Evolutionary conservation across 2,113 vertebrate species (phyloP), one percentile per base, ranked within the genome.

Genomic region (Gasterosteus aculeatus): DNA sequence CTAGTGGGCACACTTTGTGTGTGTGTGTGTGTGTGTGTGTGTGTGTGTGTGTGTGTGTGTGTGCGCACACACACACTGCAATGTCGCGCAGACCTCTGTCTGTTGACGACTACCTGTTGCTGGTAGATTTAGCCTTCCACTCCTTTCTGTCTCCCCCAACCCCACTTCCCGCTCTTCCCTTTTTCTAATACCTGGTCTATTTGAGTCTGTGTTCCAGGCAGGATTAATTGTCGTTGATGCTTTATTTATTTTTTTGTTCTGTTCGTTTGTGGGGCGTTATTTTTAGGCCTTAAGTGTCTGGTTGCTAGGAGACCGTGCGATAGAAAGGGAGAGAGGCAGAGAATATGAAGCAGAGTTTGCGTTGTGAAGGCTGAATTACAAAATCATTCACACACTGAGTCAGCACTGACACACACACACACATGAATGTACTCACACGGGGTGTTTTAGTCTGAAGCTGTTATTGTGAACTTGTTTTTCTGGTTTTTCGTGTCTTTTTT

Each of bases 281-380:
- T 95, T 95, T 94, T 94, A 94, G 94, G 91, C 86, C 57, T 91
- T 91, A 94, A 94, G 93, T 94, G 94, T 94, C 92, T 92, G 93
- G 94, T 94, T 95, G 94, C 94, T 94, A 94, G 79, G 94, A 94
- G 86, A 95, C 93, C 58, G 86, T 89, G 91, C 80, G 84, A 71
- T 80, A 88, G 87, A 87, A 76, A 62, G 72, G 76, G 80, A 71
- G 62, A 62, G 46, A 64, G 74, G 78, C 77, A 74, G 60, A 59
- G 35, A 87, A 87, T 92, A 91, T 81, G 82, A 89, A 88, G 88
- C 87, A 90, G 91, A 92, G 92, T 94, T 94, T 94, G 92, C 88
- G 85, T 94, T 93, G 92, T 92, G 92, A 94, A 94, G 93, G 92
- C 92, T 92, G 91, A 93, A 94, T 93, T 93, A 93, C 91, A 94